Evolutionary conservation across 2,797 vertebrate genomes (phyloP), one percentile per base, ranked within the genome.

Genomic region (Coendou prehensilis): DNA sequence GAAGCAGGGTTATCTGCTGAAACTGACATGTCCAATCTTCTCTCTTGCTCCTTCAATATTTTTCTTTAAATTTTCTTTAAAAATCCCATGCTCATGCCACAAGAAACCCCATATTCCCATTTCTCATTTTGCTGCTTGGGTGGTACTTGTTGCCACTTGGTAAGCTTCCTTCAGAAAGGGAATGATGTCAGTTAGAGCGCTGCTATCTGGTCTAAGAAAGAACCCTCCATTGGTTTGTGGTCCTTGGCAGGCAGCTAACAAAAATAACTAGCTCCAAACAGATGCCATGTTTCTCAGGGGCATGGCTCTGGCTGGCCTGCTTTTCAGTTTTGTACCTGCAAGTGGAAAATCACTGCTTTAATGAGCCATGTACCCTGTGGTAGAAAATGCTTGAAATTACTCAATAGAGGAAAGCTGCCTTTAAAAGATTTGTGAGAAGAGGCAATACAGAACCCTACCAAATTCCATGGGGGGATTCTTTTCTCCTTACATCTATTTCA

Each of bases 311-410:
- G 93, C 96, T 26, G 67, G 91, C 52, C 45, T 15, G 80, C 69
- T 91, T 93, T 90, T 87, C 79, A 78, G 94, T 96, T 97, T 91
- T 93, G 95, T 96, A 91, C 75, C 80, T 93, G 59, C 78, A 96
- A 97, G 92, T 97, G 92, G 97, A 97, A 97, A 98, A 93, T 97
- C 61, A 94, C 95, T 54, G 67, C 93, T 96, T 95, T 89, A 92
- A 92, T 84, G 95, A 96, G 80, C 94, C 89, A 90, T 3, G 17
- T 73, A 89, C n/a, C 56, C 69, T 33, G 30, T 61, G 75, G 92
- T 33, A 79, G 56, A 89, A 95, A 91, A 83, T 69, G 41, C 91
- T 88, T 97, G 79, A 89, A 89, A 93, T 95, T 69, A 87, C 56
- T 50, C 88, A 89, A 2, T 56, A 57, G 92, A 93, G 52, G 54